Conservation (phyloP, 2,113 vertebrate genomes). For the Hippoglossus stenolepis region DNA sequence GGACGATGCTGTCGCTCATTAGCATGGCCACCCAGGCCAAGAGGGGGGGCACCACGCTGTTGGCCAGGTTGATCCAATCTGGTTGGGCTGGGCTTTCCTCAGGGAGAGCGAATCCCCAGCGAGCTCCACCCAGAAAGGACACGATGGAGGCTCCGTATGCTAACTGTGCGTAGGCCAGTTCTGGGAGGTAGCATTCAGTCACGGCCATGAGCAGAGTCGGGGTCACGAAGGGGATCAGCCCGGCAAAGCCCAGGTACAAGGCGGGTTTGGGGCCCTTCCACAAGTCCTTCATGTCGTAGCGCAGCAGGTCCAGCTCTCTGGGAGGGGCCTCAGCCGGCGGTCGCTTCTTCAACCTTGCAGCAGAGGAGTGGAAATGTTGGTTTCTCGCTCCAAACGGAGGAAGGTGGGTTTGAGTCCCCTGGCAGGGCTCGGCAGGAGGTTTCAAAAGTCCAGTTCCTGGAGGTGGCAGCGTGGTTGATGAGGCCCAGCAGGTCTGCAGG, state of each 20-base stretch:
- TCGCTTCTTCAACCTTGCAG: slow-evolving; percentile 62
- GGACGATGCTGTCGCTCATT: slow-evolving; percentile 73
- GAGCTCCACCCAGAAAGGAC: slow-evolving; percentile 90
- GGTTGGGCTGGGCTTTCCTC: slow-evolving; percentile 90
- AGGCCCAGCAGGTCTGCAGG: slow-evolving; percentile 17
- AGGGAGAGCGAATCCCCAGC: slow-evolving; percentile 93
- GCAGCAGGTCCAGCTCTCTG: slow-evolving; percentile 67
- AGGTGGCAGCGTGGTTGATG: neutral
- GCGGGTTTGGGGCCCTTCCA: slow-evolving; percentile 88
- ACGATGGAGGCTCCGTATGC: slow-evolving; percentile 85
- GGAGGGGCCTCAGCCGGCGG: slow-evolving; percentile 42
- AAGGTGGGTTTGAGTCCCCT: neutral
- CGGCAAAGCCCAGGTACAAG: slow-evolving; percentile 82
- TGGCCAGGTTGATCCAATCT: slow-evolving; percentile 90
- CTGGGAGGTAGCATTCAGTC: slow-evolving; percentile 81
- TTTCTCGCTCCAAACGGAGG: slow-evolving; percentile 2
- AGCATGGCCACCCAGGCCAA: slow-evolving; percentile 88
- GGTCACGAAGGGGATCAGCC: slow-evolving; percentile 87
- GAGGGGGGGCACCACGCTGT: slow-evolving; percentile 83
- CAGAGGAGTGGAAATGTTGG: slow-evolving; percentile 63
- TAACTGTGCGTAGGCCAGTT: slow-evolving; percentile 87
- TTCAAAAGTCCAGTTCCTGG: neutral
- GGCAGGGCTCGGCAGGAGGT: neutral
- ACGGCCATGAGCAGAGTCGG: slow-evolving; percentile 85
- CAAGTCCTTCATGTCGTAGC: slow-evolving; percentile 76